These are phyloP conservation scores for Manis crassicaudata DNA, from an alignment of 2,797 vertebrate species.

Conservation along the genomic window DNA sequence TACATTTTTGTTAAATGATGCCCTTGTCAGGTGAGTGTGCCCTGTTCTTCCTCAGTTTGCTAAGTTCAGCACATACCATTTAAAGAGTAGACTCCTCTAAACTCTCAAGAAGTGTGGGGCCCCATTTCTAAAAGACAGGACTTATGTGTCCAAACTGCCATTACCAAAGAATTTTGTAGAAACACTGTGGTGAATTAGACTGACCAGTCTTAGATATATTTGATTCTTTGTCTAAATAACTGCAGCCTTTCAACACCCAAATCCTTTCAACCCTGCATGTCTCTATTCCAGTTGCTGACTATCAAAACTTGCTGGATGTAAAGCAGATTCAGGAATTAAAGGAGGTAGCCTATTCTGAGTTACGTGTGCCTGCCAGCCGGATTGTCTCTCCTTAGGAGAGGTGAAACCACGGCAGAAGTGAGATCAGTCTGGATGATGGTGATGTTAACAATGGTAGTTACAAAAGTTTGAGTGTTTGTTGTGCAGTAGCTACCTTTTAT, in stretches of 20 bases:
- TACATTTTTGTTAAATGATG: not conserved
- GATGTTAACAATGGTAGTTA: not conserved
- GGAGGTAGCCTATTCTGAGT: not conserved
- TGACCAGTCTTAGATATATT: not conserved
- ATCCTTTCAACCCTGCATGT: constrained; percentile 48
- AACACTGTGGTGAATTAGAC: constrained; percentile 7
- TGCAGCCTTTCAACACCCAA: not conserved
- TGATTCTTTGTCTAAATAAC: constrained; percentile 57
- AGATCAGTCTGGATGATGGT: constrained; percentile 34
- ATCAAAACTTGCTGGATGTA: not conserved
- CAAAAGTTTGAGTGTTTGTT: not conserved
- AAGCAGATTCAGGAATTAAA: not conserved
- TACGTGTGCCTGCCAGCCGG: constrained; percentile 46
- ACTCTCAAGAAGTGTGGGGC: not conserved
- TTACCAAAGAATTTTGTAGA: constrained; percentile 57
- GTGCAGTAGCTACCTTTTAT: not conserved
- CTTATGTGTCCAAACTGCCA: constrained; percentile 38
- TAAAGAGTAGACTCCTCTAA: not conserved
- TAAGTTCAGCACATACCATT: not conserved
- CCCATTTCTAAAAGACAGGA: constrained; percentile 13
- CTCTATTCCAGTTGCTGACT: not conserved
- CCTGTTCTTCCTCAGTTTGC: not conserved
- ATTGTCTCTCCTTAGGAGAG: not conserved
- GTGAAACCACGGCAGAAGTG: not conserved
- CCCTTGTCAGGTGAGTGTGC: not conserved